Evolutionary conservation across 2,888 invertebrate genomes (phyloP).

Genomic region (Monoplex corrugatus): DNA sequence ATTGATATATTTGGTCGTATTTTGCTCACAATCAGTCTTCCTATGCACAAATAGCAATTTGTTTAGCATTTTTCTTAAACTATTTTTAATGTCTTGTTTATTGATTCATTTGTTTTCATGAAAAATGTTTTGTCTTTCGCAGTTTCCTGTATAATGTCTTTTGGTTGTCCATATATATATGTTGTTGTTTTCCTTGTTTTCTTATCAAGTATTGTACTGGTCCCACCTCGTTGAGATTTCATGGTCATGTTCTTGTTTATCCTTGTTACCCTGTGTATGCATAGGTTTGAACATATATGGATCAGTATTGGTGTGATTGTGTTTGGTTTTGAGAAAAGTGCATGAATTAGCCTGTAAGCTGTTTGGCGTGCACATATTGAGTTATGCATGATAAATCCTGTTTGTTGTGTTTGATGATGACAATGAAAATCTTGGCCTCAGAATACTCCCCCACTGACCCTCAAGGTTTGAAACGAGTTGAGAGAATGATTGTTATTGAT

Average conservation of each 20-base stretch:
- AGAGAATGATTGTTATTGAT: background rate
- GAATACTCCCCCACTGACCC: no score
- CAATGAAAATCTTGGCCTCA: no score
- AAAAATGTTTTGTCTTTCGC: background rate
- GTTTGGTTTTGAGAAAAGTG: background rate
- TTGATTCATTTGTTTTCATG: background rate
- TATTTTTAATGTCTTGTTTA: background rate
- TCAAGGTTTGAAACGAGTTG: no score
- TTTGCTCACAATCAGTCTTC: background rate
- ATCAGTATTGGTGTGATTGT: background rate
- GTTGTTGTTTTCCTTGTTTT: background rate
- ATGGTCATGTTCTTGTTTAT: background rate
- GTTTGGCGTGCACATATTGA: no score
- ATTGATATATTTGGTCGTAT: background rate
- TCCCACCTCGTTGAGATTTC: background rate
- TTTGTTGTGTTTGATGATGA: no score
- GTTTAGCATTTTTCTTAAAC: background rate
- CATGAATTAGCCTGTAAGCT: no score
- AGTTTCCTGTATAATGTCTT: no score
- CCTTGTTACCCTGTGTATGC: background rate
- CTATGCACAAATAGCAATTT: background rate
- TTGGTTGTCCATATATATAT: background rate
- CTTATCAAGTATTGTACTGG: background rate
- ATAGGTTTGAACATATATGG: background rate
- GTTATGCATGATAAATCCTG: no score